Evolutionary conservation across 2,888 invertebrate genomes (phyloP).

Genomic region (Crematogaster levior): DNA sequence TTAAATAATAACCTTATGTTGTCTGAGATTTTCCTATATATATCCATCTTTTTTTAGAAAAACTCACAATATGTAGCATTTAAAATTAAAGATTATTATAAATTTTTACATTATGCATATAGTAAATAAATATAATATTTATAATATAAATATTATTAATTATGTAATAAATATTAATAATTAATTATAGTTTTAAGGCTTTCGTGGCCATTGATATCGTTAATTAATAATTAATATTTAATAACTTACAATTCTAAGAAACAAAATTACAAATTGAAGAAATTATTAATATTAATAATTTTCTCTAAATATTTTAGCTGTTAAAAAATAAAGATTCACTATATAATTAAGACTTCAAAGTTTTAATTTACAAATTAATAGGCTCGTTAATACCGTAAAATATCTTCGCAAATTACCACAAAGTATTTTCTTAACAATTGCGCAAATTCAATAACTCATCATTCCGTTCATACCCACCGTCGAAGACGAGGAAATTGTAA

Average conservation of each 20-base stretch:
- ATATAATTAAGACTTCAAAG: background rate
- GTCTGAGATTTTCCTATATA: background rate
- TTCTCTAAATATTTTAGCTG: background rate
- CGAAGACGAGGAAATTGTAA: background rate
- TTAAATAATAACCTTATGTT: background rate
- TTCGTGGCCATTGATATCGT: too few relatives aligned
- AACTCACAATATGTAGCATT: background rate
- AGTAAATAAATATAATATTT: background rate
- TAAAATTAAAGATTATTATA: background rate
- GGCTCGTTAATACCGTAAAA: constrained; percentile 1
- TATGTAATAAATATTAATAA: too few relatives aligned
- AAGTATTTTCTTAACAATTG: background rate
- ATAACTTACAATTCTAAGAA: background rate
- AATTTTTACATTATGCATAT: background rate
- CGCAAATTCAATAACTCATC: constrained; percentile 15
- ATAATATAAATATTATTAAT: too few relatives aligned
- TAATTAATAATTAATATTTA: too few relatives aligned
- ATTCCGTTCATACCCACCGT: constrained; percentile 2
- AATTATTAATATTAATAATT: background rate
- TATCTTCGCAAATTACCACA: background rate
- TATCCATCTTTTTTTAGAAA: background rate
- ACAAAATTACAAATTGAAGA: background rate
- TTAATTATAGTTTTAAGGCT: too few relatives aligned
- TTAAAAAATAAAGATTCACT: background rate
- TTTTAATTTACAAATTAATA: background rate